Conservation (phyloP, 2,113 vertebrate genomes). For the Hoplias malabaricus region DNA sequence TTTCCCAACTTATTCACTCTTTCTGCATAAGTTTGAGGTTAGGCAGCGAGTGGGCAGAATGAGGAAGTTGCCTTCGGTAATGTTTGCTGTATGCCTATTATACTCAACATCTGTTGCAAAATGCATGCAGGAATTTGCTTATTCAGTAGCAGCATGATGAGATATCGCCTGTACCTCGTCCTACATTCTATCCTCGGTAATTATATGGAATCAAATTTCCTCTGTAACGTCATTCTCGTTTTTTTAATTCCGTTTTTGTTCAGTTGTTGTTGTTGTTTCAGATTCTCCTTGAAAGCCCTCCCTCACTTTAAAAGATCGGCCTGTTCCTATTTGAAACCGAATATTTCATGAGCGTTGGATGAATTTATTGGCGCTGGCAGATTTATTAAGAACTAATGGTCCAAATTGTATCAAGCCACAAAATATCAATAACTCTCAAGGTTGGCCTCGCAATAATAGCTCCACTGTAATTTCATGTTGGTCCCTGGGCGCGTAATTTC, state of each 20-base stretch:
- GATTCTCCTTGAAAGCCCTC: conserved; percentile 34
- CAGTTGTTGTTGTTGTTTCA: neutral
- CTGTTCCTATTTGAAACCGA: conserved; percentile 5
- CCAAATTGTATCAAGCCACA: conserved; percentile 54
- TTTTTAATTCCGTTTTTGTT: neutral
- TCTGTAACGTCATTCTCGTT: neutral
- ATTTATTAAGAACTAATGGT: conserved; percentile 60
- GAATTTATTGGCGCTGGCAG: conserved; percentile 39
- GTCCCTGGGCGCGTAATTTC: conserved; percentile 45
- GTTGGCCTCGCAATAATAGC: conserved; percentile 42
- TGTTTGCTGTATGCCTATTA: neutral
- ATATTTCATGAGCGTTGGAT: conserved; percentile 29
- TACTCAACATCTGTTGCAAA: neutral
- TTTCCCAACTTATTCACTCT: neutral
- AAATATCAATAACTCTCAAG: conserved; percentile 56
- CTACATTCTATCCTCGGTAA: neutral
- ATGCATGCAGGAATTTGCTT: neutral
- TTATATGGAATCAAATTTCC: neutral
- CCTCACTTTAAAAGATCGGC: neutral
- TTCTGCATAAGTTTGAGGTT: neutral
- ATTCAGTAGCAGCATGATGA: neutral
- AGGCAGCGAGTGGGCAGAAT: neutral
- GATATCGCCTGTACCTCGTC: neutral
- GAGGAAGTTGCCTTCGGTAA: neutral
- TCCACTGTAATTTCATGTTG: conserved; percentile 37